phyloP scores from a whole-genome alignment of 2,888 invertebrate species.

The Blera fallax region DNA sequence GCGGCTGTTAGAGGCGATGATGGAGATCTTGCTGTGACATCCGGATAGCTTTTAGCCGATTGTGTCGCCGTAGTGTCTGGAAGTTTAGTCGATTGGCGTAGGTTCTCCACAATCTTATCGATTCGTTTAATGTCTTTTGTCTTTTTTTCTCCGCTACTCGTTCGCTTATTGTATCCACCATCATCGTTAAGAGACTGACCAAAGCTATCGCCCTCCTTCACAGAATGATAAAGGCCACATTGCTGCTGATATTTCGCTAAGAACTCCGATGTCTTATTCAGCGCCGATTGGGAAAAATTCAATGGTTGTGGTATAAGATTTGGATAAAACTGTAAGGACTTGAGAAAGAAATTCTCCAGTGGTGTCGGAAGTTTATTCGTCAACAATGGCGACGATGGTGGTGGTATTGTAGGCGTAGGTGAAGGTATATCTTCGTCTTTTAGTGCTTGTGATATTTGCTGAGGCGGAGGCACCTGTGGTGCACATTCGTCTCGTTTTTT shows the following conservation, averaged over 20 bases:
- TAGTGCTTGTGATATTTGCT: slow-evolving; percentile 41
- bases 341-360: slow-evolving; percentile 81
- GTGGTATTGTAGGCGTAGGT: slow-evolving; percentile 43
- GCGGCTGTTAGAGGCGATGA: slow-evolving; percentile 65
- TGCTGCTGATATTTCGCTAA: slow-evolving; percentile 81
- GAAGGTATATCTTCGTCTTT: slow-evolving; percentile 70
- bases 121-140: slow-evolving; percentile 81
- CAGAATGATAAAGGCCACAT: slow-evolving; percentile 78
- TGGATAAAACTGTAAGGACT: slow-evolving; percentile 81
- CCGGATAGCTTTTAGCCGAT: slow-evolving; percentile 54
- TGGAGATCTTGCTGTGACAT: slow-evolving; percentile 61
- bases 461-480: slow-evolving; percentile 44
- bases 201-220: slow-evolving; percentile 50
- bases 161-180: slow-evolving; percentile 76
- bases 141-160: slow-evolving; percentile 74
- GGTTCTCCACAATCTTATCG: slow-evolving; percentile 81
- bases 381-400: slow-evolving; percentile 63
- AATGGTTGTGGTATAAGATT: slow-evolving; percentile 80
- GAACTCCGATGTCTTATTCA: slow-evolving; percentile 80
- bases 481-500: slow-evolving; percentile 73
- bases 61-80: slow-evolving; percentile 33
- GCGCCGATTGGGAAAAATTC: slow-evolving; percentile 81
- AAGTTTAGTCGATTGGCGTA: slow-evolving; percentile 76
- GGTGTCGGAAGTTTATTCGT: slow-evolving; percentile 78
- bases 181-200: slow-evolving; percentile 62